phyloP scores from a whole-genome alignment of 2,113 vertebrate species.

The Catharus fuscescens region DNA sequence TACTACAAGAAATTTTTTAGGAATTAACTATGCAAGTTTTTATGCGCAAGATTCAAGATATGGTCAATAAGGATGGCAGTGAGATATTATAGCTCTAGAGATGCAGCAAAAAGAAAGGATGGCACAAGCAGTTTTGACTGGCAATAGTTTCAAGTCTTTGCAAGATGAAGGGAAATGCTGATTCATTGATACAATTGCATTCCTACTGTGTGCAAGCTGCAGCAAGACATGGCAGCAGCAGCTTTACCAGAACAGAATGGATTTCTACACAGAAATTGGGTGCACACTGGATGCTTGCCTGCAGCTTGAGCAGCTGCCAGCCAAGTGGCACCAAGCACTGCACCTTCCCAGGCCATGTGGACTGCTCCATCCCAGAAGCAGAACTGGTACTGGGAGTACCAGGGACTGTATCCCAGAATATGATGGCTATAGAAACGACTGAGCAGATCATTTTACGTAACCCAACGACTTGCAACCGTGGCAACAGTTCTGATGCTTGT shows the following conservation, averaged over 20 bases:
- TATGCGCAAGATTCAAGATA: neutral
- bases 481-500: neutral
- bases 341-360: neutral
- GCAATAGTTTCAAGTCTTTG: neutral
- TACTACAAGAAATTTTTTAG: neutral
- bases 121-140: neutral
- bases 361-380: neutral
- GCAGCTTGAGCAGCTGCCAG: neutral
- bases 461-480: neutral
- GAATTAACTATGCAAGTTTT: neutral
- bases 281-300: neutral
- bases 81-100: neutral
- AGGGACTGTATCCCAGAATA: neutral
- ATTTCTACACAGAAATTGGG: neutral
- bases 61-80: neutral
- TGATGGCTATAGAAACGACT: neutral
- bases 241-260: neutral
- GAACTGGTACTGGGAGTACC: neutral
- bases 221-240: neutral
- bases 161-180: neutral
- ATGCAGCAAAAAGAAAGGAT: neutral
- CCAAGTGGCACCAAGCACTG: neutral
- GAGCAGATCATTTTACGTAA: neutral
- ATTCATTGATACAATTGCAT: neutral
- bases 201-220: neutral